Conservation (phyloP, 2,888 invertebrate genomes). For the Trachelus tabidus region DNA sequence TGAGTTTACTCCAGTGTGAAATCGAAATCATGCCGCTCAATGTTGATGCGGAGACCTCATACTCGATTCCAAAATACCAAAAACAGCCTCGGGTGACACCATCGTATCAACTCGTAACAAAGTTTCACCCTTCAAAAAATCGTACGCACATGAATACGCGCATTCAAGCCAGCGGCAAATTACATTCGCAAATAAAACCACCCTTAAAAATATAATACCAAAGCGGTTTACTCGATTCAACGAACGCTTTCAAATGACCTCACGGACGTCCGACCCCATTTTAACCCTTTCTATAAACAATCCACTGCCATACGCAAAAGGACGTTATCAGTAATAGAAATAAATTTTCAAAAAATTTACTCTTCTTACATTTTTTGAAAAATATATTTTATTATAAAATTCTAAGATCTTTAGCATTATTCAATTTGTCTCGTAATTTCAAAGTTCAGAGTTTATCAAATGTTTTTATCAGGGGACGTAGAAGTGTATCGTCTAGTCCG, state of each 20-base stretch:
- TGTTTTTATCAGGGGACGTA: neutral
- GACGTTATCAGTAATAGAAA: neutral
- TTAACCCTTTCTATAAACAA: neutral
- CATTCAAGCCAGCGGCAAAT: neutral
- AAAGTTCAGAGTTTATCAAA: neutral
- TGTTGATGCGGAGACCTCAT: slow-evolving; percentile 3
- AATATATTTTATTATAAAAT: neutral
- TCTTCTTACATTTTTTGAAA: no score
- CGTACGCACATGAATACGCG: neutral
- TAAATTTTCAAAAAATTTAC: neutral
- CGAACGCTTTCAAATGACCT: neutral
- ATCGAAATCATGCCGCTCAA: slow-evolving; percentile 37
- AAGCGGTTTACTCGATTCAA: neutral
- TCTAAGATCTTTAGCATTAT: neutral
- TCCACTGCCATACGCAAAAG: neutral
- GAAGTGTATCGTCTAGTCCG: neutral
- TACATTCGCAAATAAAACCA: neutral
- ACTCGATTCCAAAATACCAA: slow-evolving; percentile 8
- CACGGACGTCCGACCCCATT: neutral
- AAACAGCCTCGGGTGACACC: slow-evolving; percentile 29
- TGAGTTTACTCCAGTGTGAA: slow-evolving; percentile 27
- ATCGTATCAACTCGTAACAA: slow-evolving; percentile 54
- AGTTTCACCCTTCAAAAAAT: slow-evolving; percentile 26
- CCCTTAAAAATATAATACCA: neutral
- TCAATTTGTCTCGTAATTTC: neutral